phyloP scores from a whole-genome alignment of 2,888 invertebrate genomes.

The Heliconius ethilla region DNA sequence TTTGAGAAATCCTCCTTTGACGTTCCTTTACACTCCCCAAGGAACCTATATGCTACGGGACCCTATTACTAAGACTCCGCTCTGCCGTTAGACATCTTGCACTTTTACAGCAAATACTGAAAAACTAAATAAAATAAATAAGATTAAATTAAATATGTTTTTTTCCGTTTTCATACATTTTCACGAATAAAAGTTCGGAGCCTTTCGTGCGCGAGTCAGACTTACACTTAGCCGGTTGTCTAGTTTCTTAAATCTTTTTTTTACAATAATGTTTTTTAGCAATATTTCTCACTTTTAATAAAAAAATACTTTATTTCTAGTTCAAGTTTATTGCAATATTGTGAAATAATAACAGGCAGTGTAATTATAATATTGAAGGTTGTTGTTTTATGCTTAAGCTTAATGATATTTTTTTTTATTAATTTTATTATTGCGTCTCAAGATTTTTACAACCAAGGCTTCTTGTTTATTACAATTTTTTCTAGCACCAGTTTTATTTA shows the following conservation, averaged over 20 bases:
- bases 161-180: no score
- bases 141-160: no score
- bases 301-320: not conserved
- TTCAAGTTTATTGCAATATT: slow-evolving; percentile 1
- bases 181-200: no score
- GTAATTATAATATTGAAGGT: slow-evolving; percentile 11
- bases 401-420: not conserved
- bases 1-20: not conserved
- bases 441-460: not conserved
- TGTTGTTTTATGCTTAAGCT: not conserved
- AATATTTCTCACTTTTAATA: not conserved
- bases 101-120: no score
- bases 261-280: not conserved
- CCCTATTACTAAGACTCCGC: no score
- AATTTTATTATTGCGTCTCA: not conserved
- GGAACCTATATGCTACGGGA: not conserved
- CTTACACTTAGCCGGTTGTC: not conserved
- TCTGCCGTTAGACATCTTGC: no score
- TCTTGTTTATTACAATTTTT: no score
- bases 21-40: not conserved
- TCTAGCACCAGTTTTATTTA: no score
- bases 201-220: no score
- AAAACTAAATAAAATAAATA: no score
- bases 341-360: not conserved
- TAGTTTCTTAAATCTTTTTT: not conserved